These are phyloP conservation scores for Nephila pilipes DNA, from an alignment of 1,140 invertebrate genomes.

Conservation along the genomic window DNA sequence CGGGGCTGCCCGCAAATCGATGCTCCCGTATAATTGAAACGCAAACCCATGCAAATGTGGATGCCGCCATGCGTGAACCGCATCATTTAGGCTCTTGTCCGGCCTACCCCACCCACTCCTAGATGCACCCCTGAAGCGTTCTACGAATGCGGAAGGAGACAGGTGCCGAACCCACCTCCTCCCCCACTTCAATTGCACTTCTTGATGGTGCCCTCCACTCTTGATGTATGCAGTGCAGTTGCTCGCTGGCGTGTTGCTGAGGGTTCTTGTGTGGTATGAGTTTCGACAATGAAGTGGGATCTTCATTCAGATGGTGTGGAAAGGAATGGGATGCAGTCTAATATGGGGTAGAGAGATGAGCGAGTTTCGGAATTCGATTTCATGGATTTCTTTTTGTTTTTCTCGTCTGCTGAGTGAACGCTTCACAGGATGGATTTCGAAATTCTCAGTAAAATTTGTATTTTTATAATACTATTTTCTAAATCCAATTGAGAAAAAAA, in stretches of 20 bases:
- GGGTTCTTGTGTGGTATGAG: conserved; percentile 13
- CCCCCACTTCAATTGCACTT: background rate
- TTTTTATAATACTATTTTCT: no score
- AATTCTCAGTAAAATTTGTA: no score
- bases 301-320: conserved; percentile 9
- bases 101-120: background rate
- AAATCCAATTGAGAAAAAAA: no score
- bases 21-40: conserved; percentile 71
- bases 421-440: no score
- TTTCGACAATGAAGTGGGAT: conserved; percentile 13
- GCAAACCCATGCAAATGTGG: conserved; percentile 72
- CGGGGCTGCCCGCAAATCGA: conserved; percentile 55
- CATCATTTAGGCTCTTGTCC: conserved; percentile 61
- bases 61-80: conserved; percentile 59
- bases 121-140: background rate
- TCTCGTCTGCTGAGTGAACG: no score
- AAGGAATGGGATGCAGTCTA: background rate
- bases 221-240: conserved; percentile 2
- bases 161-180: conserved; percentile 27
- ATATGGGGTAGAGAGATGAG: background rate
- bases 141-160: conserved; percentile 64
- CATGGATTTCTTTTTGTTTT: no score
- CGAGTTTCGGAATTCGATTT: background rate
- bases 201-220: conserved; percentile 27
- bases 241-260: conserved; percentile 12